Percentiles rank a stretch among this genome's conserved stretches.
Conservation (phyloP, 1,140 invertebrate genomes). For the Drosophila sturtevanti region DNA sequence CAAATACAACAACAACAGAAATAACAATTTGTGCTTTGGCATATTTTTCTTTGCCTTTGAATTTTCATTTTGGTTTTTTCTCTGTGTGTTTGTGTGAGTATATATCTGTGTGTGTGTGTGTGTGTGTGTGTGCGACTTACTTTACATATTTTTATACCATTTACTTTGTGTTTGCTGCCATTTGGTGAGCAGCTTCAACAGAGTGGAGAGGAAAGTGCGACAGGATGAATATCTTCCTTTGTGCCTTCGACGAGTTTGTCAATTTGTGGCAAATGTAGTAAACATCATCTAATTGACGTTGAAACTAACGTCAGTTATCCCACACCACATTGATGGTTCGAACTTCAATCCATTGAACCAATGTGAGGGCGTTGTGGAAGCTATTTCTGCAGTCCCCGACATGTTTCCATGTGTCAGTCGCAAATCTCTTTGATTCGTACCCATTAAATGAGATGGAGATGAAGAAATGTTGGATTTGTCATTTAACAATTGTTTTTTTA, state of each 20-base stretch:
- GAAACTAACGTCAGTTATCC: conserved; percentile 53
- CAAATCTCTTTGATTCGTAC: conserved; percentile 16
- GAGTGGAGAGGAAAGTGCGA: not conserved
- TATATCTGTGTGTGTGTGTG: not conserved
- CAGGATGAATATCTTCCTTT: conserved; percentile 28
- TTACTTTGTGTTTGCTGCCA: conserved; percentile 11
- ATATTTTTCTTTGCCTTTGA: conserved; percentile 64
- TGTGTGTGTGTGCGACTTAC: conserved; percentile 12
- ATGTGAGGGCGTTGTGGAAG: not conserved
- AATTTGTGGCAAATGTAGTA: conserved; percentile 76
- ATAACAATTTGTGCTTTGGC: conserved; percentile 37
- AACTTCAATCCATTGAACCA: not conserved
- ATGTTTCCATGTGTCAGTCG: conserved; percentile 40
- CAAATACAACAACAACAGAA: conserved; percentile 40
- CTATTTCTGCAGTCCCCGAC: conserved; percentile 19
- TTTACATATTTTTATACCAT: conserved; percentile 50
- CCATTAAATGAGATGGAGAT: not conserved
- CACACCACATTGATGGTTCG: conserved; percentile 24
- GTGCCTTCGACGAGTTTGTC: conserved; percentile 64
- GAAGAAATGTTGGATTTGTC: not conserved
- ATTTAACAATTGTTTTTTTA: too few species aligned
- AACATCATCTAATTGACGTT: conserved; percentile 78
- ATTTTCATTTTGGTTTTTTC: conserved; percentile 56
- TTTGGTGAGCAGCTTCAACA: conserved; percentile 2
- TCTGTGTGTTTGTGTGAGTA: not conserved